Conservation (phyloP, 2,113 vertebrate species). For the Todiramphus chloris region DNA sequence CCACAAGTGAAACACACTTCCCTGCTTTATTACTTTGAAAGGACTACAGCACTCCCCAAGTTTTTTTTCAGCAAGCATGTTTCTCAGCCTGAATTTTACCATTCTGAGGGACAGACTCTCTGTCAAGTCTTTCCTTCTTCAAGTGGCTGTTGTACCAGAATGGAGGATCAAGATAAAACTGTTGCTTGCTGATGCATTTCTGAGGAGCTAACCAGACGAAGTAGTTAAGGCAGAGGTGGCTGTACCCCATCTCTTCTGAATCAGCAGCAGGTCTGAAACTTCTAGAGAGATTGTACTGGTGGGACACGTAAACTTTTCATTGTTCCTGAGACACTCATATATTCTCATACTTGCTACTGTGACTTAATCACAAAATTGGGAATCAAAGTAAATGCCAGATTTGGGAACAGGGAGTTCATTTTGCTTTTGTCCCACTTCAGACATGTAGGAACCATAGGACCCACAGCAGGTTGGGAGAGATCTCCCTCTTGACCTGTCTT, state of each 20-base stretch:
- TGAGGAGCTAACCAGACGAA: not conserved
- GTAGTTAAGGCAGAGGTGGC: not conserved
- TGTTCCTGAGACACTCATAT: rapidly evolving
- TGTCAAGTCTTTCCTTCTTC: not conserved
- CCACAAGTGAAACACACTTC: not conserved
- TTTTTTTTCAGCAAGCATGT: not conserved
- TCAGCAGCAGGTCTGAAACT: not conserved
- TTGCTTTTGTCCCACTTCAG: not conserved
- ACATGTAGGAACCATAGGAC: not conserved
- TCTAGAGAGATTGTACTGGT: not conserved
- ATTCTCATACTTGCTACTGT: not conserved
- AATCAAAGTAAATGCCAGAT: not conserved
- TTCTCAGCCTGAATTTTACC: not conserved
- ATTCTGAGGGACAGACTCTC: not conserved
- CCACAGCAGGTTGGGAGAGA: not conserved
- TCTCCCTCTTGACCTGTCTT: not conserved
- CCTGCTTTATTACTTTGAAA: not conserved
- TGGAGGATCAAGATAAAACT: not conserved
- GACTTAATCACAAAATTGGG: not conserved
- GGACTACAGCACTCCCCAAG: rapidly evolving
- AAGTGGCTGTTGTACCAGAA: not conserved
- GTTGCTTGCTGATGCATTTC: not conserved
- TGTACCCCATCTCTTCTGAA: not conserved
- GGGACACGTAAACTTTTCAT: not conserved
- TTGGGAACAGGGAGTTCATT: not conserved